Conservation (phyloP, 2,888 invertebrate genomes). For the Arge pagana region DNA sequence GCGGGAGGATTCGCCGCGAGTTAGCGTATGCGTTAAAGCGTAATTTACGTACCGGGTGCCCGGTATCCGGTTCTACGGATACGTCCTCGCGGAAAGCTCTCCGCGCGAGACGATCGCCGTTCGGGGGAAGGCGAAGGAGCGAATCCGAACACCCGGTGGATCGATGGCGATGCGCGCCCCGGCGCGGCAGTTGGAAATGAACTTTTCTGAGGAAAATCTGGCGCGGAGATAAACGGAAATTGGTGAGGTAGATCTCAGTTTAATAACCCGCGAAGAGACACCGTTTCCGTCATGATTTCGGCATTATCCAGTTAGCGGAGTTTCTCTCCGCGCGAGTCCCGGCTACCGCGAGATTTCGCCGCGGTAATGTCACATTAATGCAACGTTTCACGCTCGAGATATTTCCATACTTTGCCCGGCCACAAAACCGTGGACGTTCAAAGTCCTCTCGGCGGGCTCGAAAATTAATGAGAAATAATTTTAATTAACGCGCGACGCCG, state of each 20-base stretch:
- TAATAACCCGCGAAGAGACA: slow-evolving; percentile 37
- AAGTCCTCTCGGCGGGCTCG: background rate
- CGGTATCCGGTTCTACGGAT: background rate
- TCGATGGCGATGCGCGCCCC: background rate
- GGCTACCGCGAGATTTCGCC: background rate
- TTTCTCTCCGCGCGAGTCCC: slow-evolving; percentile 5
- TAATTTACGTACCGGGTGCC: background rate
- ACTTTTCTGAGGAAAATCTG: slow-evolving; percentile 12
- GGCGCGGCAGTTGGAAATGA: background rate
- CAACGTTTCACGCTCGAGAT: slow-evolving; percentile 19
- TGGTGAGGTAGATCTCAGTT: slow-evolving; percentile 34
- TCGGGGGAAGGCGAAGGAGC: slow-evolving; percentile 11
- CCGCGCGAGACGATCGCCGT: slow-evolving; percentile 13
- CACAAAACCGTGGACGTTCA: no score
- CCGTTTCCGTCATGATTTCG: slow-evolving; percentile 32
- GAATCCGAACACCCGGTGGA: background rate
- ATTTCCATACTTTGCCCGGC: background rate
- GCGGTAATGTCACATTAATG: slow-evolving; percentile 33
- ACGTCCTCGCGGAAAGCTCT: slow-evolving; percentile 9
- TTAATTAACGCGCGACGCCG: no score
- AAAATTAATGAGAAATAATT: slow-evolving; percentile 14
- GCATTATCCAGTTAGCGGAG: slow-evolving; percentile 32
- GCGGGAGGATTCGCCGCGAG: no score
- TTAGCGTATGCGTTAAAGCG: background rate
- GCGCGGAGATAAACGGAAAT: slow-evolving; percentile 22